These are phyloP conservation scores for Capreolus pygargus DNA, from an alignment of 2,113 vertebrate species.

Conservation along the genomic window DNA sequence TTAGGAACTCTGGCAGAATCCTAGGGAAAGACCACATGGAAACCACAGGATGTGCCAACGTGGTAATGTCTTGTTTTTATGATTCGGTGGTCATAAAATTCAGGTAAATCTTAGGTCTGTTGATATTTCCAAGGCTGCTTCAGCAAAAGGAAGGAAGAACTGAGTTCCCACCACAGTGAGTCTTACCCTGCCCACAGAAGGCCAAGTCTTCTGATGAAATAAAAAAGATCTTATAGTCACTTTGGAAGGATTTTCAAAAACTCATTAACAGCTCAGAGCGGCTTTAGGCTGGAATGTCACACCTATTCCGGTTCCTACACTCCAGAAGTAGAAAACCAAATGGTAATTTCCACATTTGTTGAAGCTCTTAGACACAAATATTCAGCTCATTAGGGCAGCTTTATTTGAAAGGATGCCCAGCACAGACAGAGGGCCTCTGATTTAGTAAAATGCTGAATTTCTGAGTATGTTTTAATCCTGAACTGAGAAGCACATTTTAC, in stretches of 20 bases:
- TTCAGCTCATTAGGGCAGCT: not conserved
- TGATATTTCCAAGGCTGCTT: constrained; percentile 18
- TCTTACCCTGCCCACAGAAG: not conserved
- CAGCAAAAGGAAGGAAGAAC: not conserved
- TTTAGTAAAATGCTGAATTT: not conserved
- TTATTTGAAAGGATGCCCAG: not conserved
- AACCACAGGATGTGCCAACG: constrained; percentile 39
- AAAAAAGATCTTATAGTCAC: constrained; percentile 28
- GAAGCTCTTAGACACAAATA: not conserved
- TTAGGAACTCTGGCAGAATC: constrained; percentile 21
- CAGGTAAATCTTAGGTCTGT: not conserved
- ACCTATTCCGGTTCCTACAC: constrained; percentile 24
- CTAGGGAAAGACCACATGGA: constrained; percentile 36
- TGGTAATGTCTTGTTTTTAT: constrained; percentile 21
- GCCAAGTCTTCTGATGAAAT: not conserved
- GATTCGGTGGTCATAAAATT: not conserved
- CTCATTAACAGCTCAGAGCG: constrained; percentile 3
- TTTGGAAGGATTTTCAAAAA: constrained; percentile 46
- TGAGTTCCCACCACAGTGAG: not conserved
- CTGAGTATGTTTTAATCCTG: not conserved
- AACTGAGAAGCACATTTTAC: not conserved
- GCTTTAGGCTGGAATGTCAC: constrained; percentile 40
- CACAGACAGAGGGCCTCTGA: not conserved
- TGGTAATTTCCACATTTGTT: not conserved
- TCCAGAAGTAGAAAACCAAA: constrained; percentile 36